phyloP scores from a whole-genome alignment of 2,113 vertebrate species.

The Oplegnathus fasciatus region DNA sequence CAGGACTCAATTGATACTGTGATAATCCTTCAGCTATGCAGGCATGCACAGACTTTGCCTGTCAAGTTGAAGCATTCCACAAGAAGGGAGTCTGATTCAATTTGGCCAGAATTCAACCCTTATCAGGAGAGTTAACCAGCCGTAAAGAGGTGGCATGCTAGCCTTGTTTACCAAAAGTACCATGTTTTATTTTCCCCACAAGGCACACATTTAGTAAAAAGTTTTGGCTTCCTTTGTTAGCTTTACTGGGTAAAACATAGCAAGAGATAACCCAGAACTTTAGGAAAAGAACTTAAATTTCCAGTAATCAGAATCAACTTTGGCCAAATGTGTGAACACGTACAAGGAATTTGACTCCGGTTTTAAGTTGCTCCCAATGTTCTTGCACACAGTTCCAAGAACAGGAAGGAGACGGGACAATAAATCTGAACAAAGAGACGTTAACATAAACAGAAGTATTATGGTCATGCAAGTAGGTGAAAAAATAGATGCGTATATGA shows the following conservation, averaged over 20 bases:
- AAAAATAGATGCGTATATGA: no score
- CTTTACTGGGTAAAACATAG: neutral
- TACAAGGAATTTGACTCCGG: no score
- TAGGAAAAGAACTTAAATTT: no score
- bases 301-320: no score
- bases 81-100: neutral
- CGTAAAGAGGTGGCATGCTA: accelerated
- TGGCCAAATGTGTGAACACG: no score
- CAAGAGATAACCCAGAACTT: no score
- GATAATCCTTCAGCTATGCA: constrained; percentile 78
- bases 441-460: no score
- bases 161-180: constrained; percentile 4
- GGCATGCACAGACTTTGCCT: constrained; percentile 70
- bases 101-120: constrained; percentile 1
- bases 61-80: constrained; percentile 52
- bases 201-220: neutral
- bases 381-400: no score
- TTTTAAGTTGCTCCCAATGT: no score
- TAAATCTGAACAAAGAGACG: no score
- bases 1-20: constrained; percentile 47
- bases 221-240: neutral
- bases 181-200: neutral
- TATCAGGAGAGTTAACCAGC: neutral
- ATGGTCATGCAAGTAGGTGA: no score
- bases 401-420: no score